Base-by-base conservation (phyloP, 2,888 invertebrate species). In the Trichogramma evanescens region DNA sequence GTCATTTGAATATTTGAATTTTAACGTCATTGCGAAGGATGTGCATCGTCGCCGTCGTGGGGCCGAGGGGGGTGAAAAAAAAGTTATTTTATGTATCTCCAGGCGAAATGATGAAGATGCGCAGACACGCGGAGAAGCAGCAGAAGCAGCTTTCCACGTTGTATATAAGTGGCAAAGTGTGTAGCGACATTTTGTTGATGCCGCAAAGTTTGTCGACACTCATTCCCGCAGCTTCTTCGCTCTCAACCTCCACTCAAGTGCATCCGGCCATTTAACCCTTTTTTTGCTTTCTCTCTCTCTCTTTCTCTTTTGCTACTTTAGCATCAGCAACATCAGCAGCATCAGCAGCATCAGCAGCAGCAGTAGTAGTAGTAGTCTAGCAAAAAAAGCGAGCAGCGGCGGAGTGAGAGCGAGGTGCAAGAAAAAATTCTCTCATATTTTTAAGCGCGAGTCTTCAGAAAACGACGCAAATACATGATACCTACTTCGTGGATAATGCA, bases 251-350 rank as follows among this genome's bases (percentile, higher is more conserved):
- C 52, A 7, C 26, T 26, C 58, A 48, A 58, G 58, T 58, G 58
- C 58, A 58, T 58, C 46, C 40, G 48, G 58, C 43, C 58, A 58
- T 58, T 52, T 48, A 42, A 48, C 9, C 58, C 58, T 44, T 50
- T 46, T 26, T 54, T 55, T 49, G 10, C 54, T 40, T 26, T 26
- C 26, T 26, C 26, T 26, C 26, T 26, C 26, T 26, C 26, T 26
- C 26, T 26, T 26, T 26, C 26, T 26, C 26, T 26, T 26, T 26
- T 26, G 26, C 26, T 26, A 26, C 26, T 26, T 26, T 26, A 26
- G 26, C 26, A 26, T 26, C 26, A 26, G 26, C 26, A 26, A 26
- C 26, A 26, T 26, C 26, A 26, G 26, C 26, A 26, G 26, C 26
- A 26, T 26, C 26, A 26, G 26, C 26, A 26, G 26, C 26, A 26